These are phyloP conservation scores for Euthynnus affinis DNA, from an alignment of 2,797 vertebrate species.

Conservation along the genomic window DNA sequence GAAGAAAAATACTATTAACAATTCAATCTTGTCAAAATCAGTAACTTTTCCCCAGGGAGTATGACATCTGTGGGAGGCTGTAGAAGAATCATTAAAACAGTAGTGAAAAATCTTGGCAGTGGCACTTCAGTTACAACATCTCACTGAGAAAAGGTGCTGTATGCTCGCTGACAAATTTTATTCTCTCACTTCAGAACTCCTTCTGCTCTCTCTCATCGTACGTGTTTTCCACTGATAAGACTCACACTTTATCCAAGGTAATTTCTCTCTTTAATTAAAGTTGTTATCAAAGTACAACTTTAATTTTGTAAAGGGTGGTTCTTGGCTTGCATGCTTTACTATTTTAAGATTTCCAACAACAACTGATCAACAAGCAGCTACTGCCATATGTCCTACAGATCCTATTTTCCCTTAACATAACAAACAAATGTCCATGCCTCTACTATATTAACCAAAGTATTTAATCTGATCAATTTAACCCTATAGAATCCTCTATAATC, in stretches of 20 bases:
- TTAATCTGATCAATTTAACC: background rate
- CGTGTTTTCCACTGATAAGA: constrained; percentile 41
- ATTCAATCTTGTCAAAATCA: constrained; percentile 63
- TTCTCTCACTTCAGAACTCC: constrained; percentile 20
- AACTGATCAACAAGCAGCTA: constrained; percentile 15
- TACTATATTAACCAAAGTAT: background rate
- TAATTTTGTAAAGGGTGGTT: constrained; percentile 20
- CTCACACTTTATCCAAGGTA: constrained; percentile 54
- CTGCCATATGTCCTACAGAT: constrained; percentile 4
- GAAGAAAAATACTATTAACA: constrained; percentile 50
- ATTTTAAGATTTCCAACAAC: constrained; percentile 34
- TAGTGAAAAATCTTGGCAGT: constrained; percentile 44
- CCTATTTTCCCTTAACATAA: background rate
- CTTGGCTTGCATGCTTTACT: constrained; percentile 25
- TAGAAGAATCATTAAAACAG: constrained; percentile 45
- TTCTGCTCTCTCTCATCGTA: background rate
- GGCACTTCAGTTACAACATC: constrained; percentile 29
- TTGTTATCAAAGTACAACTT: constrained; percentile 40
- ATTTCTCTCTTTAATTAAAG: constrained; percentile 65
- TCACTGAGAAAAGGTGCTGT: constrained; percentile 32
- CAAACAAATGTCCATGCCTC: background rate
- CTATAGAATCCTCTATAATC: background rate
- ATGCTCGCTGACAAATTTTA: constrained; percentile 16
- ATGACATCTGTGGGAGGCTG: constrained; percentile 46
- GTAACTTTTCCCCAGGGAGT: constrained; percentile 39